Evolutionary conservation across 2,888 invertebrate species (phyloP).

Genomic region (Metacarcinus magister): DNA sequence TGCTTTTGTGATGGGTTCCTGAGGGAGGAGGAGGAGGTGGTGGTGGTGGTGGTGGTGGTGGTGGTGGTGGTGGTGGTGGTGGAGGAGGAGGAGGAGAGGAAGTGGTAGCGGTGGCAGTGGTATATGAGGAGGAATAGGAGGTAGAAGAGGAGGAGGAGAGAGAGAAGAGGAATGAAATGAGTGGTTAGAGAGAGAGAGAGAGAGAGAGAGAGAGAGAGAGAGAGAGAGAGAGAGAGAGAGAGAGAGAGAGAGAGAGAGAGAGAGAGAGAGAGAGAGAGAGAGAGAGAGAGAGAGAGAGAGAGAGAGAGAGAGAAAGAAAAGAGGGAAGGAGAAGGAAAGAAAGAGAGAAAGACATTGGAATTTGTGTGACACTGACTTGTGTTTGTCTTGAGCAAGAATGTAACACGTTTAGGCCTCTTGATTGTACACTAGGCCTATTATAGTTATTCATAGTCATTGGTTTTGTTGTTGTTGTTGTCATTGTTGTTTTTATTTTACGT

Average conservation of each 20-base stretch:
- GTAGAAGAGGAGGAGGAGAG: neutral
- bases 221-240: neutral
- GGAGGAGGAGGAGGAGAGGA: neutral
- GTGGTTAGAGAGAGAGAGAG: neutral
- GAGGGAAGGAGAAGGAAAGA: neutral
- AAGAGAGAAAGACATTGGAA: neutral
- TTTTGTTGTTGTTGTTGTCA: neutral
- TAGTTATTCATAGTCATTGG: too few relatives aligned
- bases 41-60: neutral
- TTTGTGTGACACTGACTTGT: too few relatives aligned
- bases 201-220: neutral
- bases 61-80: neutral
- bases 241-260: neutral
- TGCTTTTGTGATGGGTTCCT: conserved; percentile 53
- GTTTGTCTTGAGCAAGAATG: too few relatives aligned
- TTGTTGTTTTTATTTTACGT: neutral
- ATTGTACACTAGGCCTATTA: too few relatives aligned
- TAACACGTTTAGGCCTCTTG: too few relatives aligned
- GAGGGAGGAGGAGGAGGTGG: neutral
- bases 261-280: neutral
- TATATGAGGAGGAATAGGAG: neutral
- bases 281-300: neutral
- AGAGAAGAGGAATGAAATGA: neutral
- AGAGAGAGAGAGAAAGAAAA: neutral
- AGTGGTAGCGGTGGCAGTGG: neutral